Evolutionary conservation across 2,113 vertebrate species (phyloP), one percentile per base, ranked within the genome.

Genomic region (Plotosus lineatus): DNA sequence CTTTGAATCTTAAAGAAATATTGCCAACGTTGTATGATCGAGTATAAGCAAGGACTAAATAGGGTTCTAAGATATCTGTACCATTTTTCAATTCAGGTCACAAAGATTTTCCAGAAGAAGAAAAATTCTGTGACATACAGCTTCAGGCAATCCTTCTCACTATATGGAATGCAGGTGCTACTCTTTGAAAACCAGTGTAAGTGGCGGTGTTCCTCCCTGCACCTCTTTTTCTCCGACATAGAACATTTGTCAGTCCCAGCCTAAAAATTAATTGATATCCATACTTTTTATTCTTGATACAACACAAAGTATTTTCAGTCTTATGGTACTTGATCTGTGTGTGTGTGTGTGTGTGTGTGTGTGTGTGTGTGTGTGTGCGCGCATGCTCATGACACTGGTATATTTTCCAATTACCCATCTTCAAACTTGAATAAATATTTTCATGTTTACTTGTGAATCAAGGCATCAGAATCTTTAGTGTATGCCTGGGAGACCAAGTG

Each of bases 81-180:
- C 0, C 78, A 8, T 82, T 82, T 82, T 82, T 75, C 75, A 77
- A 86, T 89, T 51, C 80, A 99, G 97, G 97, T 99, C 79, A 98
- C 97, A 72, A 99, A 99, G 90, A 99, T 99, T 83, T 98, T 99
- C 91, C 97, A 99, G 86, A 99, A 99, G 93, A 98, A 98, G 93
- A 99, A 98, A 91, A 98, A 97, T 88, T 98, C 97, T 0, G 97
- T 98, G 82, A 98, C 96, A 0, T 99, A 98, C 94, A 99, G 97
- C 89, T 98, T 99, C 85, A 94, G 97, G 9, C 97, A 98, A 93
- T 98, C 97, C 0, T 98, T 98, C 90, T 98, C 97, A 15, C 94
- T 99, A 44, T 96, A 94, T 6, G 97, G 97, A 88, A 98, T 99
- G 96, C 97, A 99, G 89, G 95, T 98, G 82, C 91, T 97, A 79